Conservation (phyloP, 2,888 invertebrate genomes). For the Diachrysia chrysitis region DNA sequence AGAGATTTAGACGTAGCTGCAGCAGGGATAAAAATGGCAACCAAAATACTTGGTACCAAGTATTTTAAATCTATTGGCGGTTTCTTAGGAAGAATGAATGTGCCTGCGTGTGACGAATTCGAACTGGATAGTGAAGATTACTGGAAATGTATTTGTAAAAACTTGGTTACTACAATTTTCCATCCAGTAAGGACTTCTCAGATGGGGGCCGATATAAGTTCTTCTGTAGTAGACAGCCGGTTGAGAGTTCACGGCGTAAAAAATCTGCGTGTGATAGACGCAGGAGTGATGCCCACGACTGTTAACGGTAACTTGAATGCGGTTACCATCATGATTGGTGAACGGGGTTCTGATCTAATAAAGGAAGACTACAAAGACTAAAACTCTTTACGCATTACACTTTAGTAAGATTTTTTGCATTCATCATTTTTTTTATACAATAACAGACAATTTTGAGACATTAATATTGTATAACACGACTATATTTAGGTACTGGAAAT, state of each 20-base stretch:
- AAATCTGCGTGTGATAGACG: conserved; percentile 89
- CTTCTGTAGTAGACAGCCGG: conserved; percentile 81
- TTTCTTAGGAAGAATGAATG: conserved; percentile 36
- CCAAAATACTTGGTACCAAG: conserved; percentile 29
- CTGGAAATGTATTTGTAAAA: conserved; percentile 28
- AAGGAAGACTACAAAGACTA: conserved; percentile 63
- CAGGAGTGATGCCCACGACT: conserved; percentile 90
- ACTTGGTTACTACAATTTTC: conserved; percentile 82
- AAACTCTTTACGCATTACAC: too few relatives aligned
- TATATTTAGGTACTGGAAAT: too few relatives aligned
- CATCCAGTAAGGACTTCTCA: conserved; percentile 90
- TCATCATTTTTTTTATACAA: too few relatives aligned
- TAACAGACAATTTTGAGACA: too few relatives aligned
- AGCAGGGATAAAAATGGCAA: conserved; percentile 29
- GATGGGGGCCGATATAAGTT: conserved; percentile 85
- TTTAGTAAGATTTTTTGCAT: too few relatives aligned
- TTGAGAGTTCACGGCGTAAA: conserved; percentile 85
- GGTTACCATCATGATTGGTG: conserved; percentile 90
- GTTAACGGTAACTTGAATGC: conserved; percentile 90
- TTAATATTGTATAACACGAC: too few relatives aligned
- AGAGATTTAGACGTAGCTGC: conserved; percentile 35
- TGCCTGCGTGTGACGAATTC: conserved; percentile 39
- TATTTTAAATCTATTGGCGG: conserved; percentile 38
- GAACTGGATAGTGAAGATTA: conserved; percentile 49
- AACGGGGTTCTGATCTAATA: conserved; percentile 89